A percentile compares a stretch with the other conserved stretches of the same genome.
Conservation (phyloP, 2,797 vertebrate genomes). For the Threskiornis aethiopicus region DNA sequence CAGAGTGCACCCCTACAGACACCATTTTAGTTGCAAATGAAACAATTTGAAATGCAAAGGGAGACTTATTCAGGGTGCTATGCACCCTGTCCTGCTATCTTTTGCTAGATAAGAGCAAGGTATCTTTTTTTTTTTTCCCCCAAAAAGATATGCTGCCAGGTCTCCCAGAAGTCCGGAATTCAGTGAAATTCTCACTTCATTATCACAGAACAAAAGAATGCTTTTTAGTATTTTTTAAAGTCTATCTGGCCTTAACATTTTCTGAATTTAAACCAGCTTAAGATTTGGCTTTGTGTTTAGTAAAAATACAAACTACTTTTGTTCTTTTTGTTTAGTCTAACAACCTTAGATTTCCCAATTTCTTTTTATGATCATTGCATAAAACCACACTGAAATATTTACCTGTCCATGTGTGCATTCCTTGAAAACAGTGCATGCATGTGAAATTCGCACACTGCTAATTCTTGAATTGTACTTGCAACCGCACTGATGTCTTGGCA, state of each 20-base stretch:
- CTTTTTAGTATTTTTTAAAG: neutral
- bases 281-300: neutral
- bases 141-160: neutral
- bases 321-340: neutral
- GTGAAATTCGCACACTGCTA: neutral
- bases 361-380: neutral
- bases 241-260: neutral
- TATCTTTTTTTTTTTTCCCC: neutral
- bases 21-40: neutral
- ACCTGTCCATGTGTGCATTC: accelerated
- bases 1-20: neutral
- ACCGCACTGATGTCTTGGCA: neutral
- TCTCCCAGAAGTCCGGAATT: neutral
- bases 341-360: neutral
- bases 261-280: neutral
- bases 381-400: neutral
- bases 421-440: neutral
- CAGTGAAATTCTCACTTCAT: neutral
- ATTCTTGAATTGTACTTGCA: neutral
- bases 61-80: neutral
- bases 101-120: neutral
- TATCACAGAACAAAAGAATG: neutral
- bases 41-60: neutral
- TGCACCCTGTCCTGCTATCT: neutral
- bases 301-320: neutral